Base-by-base conservation (phyloP, 2,113 vertebrate species). In the Orthonyx spaldingii region DNA sequence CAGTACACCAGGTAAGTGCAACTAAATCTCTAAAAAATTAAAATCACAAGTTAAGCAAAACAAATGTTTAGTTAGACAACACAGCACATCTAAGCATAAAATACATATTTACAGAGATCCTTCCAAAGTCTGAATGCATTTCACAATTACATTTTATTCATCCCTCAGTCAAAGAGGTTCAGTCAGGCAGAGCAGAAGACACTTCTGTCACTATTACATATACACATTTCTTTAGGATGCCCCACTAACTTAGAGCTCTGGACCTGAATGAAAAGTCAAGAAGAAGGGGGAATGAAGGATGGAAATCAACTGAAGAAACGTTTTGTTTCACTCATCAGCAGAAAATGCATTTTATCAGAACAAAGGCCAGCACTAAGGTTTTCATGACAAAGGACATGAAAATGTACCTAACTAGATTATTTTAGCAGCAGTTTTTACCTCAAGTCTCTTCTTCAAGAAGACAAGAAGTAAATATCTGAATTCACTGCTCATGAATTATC, bases 231-330 rank as follows among this genome's bases (percentile, higher is more conserved):
- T 92, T 75, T 44, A 87, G 17, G 39, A 20, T 16, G 56, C 47
- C 68, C 81, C 69, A 70, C 53, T 49, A 55, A 64, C 61, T 63
- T 63, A 59, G 63, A 85, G 83, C 77, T 93, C 56, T 24, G 11
- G 35, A 86, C 77, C 87, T 69, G 86, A 96, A 96, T 32, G 72
- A 87, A 84, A 92, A 94, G 88, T 50, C 39, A 69, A 30, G 42
- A 80, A 37, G 44, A 84, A 89, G 9, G 6, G 3, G 26, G 26
- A 89, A 89, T 2, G 18, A 94, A 70, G 59, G 74, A 72, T 15
- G 24, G 27, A 97, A 97, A 92, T 82, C 74, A 91, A 83, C 57
- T 56, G n/a, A 63, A 92, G 68, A 97, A 93, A 85, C 76, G 94
- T 37, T 95, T 75, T 18, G 10, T 64, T 44, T 66, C 64, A 21